A percentile compares a stretch with the other conserved stretches of the same genome.
Conservation (phyloP, 2,888 invertebrate species). For the Ceramica pisi region DNA sequence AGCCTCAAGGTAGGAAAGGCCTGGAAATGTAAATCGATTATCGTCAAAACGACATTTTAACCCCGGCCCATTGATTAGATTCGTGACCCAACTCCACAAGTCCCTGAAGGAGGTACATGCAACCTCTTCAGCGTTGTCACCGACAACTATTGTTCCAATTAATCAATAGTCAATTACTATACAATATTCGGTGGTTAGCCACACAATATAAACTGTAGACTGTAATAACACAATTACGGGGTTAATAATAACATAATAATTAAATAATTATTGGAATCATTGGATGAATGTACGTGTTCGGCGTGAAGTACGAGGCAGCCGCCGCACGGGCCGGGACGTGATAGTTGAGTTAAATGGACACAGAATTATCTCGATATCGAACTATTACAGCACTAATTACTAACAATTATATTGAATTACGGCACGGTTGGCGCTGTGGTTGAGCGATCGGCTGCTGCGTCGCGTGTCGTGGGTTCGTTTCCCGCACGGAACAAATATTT, state of each 20-base stretch:
- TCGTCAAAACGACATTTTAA: slow-evolving; percentile 30
- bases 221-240: slow-evolving; percentile 65
- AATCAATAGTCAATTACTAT: slow-evolving; percentile 48
- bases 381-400: slow-evolving; percentile 53
- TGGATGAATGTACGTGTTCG: slow-evolving; percentile 67
- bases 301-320: slow-evolving; percentile 47
- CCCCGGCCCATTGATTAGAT: slow-evolving; percentile 45
- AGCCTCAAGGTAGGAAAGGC: background rate
- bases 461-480: too few relatives aligned
- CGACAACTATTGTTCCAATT: slow-evolving; percentile 52
- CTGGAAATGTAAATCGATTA: slow-evolving; percentile 33
- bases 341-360: slow-evolving; percentile 60
- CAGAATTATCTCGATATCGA: slow-evolving; percentile 35
- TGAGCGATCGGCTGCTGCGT: too few relatives aligned
- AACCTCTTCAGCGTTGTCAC: slow-evolving; percentile 35
- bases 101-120: slow-evolving; percentile 18
- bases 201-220: slow-evolving; percentile 51
- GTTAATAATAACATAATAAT: slow-evolving; percentile 65
- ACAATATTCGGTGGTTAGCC: slow-evolving; percentile 38
- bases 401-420: slow-evolving; percentile 45
- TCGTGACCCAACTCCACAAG: slow-evolving; percentile 43
- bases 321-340: slow-evolving; percentile 55
- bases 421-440: too few relatives aligned
- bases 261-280: slow-evolving; percentile 64
- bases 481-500: too few relatives aligned